phyloP scores from a whole-genome alignment of 2,113 vertebrate genomes.

The Lathamus discolor region DNA sequence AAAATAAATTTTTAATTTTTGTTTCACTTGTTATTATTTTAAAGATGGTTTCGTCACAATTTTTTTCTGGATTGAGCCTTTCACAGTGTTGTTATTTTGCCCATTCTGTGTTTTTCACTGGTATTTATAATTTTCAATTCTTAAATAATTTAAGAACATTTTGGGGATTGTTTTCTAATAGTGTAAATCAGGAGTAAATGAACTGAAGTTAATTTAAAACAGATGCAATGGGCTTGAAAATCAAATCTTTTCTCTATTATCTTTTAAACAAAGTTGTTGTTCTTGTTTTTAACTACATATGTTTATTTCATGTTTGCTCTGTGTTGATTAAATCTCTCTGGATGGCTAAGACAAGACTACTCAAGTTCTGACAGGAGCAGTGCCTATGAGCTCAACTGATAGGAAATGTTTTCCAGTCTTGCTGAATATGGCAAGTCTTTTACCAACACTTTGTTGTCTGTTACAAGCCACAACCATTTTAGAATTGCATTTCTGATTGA shows the following conservation, averaged over 20 bases:
- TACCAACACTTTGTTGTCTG: neutral
- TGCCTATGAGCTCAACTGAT: neutral
- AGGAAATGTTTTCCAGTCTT: neutral
- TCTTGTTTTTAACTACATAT: conserved; percentile 13
- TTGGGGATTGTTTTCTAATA: conserved; percentile 5
- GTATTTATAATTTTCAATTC: conserved; percentile 10
- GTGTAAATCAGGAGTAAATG: conserved; percentile 8
- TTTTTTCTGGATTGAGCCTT: neutral
- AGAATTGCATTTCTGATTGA: neutral
- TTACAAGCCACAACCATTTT: neutral
- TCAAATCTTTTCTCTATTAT: conserved; percentile 3
- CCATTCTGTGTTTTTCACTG: neutral
- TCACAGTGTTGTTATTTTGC: neutral
- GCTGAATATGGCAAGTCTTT: neutral
- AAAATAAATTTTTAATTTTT: neutral
- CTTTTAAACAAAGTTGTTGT: conserved; percentile 20
- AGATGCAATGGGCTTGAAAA: conserved; percentile 29
- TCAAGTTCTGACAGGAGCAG: neutral
- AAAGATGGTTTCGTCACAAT: neutral
- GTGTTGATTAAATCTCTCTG: conserved; percentile 37
- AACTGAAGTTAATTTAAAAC: conserved; percentile 43
- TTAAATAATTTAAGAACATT: conserved; percentile 26
- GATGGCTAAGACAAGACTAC: neutral
- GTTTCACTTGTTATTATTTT: neutral
- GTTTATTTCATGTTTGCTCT: conserved; percentile 19